Base-by-base conservation (phyloP, 2,888 invertebrate genomes). In the Mesoligia furuncula region DNA sequence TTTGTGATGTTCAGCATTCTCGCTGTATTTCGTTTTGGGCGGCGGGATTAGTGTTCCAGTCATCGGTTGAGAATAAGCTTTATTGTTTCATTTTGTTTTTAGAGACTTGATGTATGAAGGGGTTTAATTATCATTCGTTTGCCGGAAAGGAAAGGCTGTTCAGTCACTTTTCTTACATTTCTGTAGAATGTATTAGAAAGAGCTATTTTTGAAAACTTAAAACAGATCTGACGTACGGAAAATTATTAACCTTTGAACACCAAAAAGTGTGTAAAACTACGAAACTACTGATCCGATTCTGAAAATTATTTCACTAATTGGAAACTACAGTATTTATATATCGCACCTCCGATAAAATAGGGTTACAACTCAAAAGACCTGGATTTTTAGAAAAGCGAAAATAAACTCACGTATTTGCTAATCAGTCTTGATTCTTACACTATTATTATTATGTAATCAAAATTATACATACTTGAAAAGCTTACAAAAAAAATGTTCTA, bases 1-100 rank as follows among this genome's bases (percentile, higher is more conserved):
- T 86, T 78, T 75, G 72, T 80, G 48, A 79, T 87, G 75, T 31
- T 67, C n/a, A 45, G 36, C 57, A 80, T 87, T 67, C 65, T 62
- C 17, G 20, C 31, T 66, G n/a, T 48, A 79, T 83, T 87, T 75
- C 66, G 39, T 80, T 75, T 80, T 48, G 42, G 62, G 20, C 45
- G 39, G 71, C 31, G 64, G 27, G 54, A 70, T 68, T 73, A 36
- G 85, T 70, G 57, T 59, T 48, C 11, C 80, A 74, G 69, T 75
- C 85, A 75, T 62, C 57, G 36, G 61, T 48, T 68, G 6, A 67
- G n/a, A n/a, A n/a, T n/a, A n/a, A n/a, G 31, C 11, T 66, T 17
- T 62, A 51, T 67, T 73, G n/a, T 31, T 71, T 74, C 0, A 48
- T 69, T 48, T 62, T 81, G 24, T 51, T 8, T 79, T 64, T 9